Evolutionary conservation across 2,888 invertebrate genomes (phyloP).

Genomic region (Eilema caniola): DNA sequence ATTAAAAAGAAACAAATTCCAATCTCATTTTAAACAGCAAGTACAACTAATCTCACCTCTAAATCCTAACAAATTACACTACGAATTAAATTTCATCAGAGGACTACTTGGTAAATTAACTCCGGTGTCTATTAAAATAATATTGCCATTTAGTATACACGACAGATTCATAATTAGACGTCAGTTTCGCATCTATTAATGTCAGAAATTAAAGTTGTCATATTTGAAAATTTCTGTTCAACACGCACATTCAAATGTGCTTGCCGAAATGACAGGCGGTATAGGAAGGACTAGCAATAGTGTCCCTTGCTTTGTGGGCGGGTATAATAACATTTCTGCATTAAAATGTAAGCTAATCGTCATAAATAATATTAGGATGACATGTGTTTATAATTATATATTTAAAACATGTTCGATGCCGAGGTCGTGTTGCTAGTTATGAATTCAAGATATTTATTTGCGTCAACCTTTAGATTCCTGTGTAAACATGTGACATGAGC

Average conservation of each 20-base stretch:
- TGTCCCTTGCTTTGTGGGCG: constrained; percentile 8
- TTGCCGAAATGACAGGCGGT: neutral
- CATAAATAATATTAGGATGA: constrained; percentile 20
- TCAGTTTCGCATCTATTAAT: constrained; percentile 35
- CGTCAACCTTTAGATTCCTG: constrained; percentile 6
- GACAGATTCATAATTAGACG: constrained; percentile 46
- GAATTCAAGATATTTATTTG: constrained; percentile 13
- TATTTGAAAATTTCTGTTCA: neutral
- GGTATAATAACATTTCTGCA: constrained; percentile 7
- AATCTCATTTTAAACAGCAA: neutral
- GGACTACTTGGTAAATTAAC: constrained; percentile 34
- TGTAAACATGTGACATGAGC: constrained; percentile 2
- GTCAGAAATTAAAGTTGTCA: constrained; percentile 26
- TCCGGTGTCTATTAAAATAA: constrained; percentile 42
- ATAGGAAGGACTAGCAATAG: neutral
- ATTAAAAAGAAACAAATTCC: neutral
- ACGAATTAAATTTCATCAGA: constrained; percentile 34
- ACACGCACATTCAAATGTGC: neutral
- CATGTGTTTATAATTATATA: constrained; percentile 23
- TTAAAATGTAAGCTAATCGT: constrained; percentile 14
- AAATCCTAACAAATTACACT: constrained; percentile 14
- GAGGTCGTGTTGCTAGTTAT: constrained; percentile 14
- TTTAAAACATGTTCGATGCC: constrained; percentile 17
- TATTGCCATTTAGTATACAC: constrained; percentile 41
- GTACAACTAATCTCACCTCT: neutral